These are phyloP conservation scores for Coelopa pilipes DNA, from an alignment of 2,888 invertebrate genomes.

Conservation along the genomic window DNA sequence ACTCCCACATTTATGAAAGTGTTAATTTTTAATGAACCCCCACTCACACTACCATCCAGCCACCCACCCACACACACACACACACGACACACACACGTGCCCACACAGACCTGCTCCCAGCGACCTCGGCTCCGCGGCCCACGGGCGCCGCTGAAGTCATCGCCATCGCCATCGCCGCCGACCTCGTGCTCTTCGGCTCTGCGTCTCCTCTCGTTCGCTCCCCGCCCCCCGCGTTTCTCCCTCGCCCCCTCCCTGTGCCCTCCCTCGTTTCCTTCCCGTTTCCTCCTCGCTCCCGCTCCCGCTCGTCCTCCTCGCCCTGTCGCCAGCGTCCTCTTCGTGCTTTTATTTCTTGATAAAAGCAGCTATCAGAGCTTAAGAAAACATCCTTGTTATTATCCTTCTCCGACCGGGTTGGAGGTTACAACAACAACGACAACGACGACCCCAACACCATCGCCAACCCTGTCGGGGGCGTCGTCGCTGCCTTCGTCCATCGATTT, in stretches of 20 bases:
- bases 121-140: too few species aligned
- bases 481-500: background rate
- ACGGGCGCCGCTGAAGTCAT: too few species aligned
- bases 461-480: background rate
- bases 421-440: too few species aligned
- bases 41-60: too few species aligned
- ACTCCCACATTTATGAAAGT: background rate
- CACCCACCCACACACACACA: background rate
- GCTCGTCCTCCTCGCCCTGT: background rate
- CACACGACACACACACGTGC: background rate
- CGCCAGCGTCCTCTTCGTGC: background rate
- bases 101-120: background rate
- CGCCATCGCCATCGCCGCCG: too few species aligned
- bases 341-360: background rate
- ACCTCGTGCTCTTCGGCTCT: too few species aligned
- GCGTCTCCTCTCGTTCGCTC: too few species aligned
- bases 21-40: background rate
- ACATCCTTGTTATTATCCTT: conserved; percentile 20
- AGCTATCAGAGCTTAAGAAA: conserved; percentile 8
- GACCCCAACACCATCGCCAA: too few species aligned
- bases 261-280: too few species aligned
- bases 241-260: too few species aligned
- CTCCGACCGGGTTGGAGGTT: background rate
- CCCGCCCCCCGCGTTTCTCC: too few species aligned
- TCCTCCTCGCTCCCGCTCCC: too few species aligned